Percentiles rank a stretch among this genome's conserved stretches.
Conservation (phyloP, 2,113 vertebrate species). For the Delphinapterus leucas region DNA sequence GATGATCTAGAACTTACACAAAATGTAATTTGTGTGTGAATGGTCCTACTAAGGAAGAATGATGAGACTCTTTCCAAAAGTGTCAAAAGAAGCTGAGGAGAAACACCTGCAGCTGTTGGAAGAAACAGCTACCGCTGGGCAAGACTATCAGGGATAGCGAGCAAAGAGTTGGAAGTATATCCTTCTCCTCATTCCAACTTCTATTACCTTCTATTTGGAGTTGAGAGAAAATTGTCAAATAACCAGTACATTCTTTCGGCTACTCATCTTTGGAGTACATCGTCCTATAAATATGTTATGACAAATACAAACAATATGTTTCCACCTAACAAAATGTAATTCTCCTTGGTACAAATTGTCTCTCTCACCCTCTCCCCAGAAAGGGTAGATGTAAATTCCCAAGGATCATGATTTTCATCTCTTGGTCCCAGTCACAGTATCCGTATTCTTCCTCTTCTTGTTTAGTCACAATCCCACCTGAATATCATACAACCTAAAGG, state of each 20-base stretch:
- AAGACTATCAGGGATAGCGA: too few relatives aligned
- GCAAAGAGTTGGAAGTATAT: accelerated
- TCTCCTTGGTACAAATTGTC: not conserved
- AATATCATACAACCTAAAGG: not conserved
- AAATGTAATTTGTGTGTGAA: not conserved
- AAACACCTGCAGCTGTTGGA: not conserved
- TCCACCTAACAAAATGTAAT: not conserved
- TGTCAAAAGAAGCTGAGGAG: not conserved
- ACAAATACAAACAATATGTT: not conserved
- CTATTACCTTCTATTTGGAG: not conserved
- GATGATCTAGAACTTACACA: not conserved
- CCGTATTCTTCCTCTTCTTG: not conserved
- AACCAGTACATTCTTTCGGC: not conserved
- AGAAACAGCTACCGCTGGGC: accelerated
- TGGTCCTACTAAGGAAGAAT: not conserved
- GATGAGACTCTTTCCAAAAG: not conserved
- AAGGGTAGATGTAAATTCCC: not conserved
- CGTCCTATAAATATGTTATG: not conserved
- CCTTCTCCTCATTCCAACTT: not conserved
- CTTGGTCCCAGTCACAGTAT: not conserved
- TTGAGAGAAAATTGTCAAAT: not conserved
- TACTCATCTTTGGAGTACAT: not conserved
- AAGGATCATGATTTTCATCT: not conserved
- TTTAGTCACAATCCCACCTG: not conserved
- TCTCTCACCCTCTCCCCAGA: not conserved